These are phyloP conservation scores for Drosophila lini DNA, from an alignment of 1,140 invertebrate species.

Conservation along the genomic window DNA sequence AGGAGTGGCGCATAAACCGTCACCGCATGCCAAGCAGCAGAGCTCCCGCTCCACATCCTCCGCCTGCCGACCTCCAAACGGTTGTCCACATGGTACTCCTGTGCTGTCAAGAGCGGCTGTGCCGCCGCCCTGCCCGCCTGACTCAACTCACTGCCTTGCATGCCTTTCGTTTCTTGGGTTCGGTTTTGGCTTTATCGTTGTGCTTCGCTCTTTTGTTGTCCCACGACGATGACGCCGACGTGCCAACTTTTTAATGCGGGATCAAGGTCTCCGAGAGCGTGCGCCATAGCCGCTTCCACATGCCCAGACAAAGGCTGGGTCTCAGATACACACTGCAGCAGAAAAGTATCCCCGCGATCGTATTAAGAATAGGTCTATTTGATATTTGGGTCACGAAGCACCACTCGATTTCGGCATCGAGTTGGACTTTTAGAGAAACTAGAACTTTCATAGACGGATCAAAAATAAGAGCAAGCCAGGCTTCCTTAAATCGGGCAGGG, in stretches of 20 bases:
- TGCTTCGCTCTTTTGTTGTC: conserved; percentile 38
- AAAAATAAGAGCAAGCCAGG: conserved; percentile 41
- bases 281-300: conserved; percentile 26
- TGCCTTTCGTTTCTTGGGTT: conserved; percentile 32
- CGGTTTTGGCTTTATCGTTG: conserved; percentile 37
- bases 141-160: conserved; percentile 29
- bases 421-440: not conserved
- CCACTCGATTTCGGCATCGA: not conserved
- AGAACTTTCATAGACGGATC: not conserved
- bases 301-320: conserved; percentile 9
- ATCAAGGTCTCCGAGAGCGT: conserved; percentile 72
- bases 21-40: conserved; percentile 59
- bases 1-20: conserved; percentile 68
- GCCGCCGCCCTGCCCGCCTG: conserved; percentile 7
- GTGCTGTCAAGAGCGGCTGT: conserved; percentile 36
- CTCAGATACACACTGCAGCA: conserved; percentile 9
- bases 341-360: conserved; percentile 1
- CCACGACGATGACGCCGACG: conserved; percentile 55
- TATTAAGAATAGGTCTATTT: not conserved
- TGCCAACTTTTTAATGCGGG: conserved; percentile 81
- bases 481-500: conserved; percentile 62
- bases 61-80: conserved; percentile 12
- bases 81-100: conserved; percentile 62
- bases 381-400: not conserved
- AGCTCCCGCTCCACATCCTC: not conserved